Evolutionary conservation across 2,113 vertebrate species (phyloP).

Genomic region (Spizaetus ornatus): DNA sequence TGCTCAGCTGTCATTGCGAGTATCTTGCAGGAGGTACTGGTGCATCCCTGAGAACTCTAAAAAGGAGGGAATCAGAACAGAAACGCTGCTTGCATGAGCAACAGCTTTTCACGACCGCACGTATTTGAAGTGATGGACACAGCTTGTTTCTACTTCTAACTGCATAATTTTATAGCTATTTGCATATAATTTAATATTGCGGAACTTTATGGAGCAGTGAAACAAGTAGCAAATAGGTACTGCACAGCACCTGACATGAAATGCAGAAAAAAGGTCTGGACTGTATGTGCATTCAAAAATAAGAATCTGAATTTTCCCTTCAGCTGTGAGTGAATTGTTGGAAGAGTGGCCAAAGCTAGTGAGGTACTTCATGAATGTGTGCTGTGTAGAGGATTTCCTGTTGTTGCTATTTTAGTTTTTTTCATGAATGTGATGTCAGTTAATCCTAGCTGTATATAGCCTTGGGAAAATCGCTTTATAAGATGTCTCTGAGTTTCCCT

Average conservation of each 20-base stretch:
- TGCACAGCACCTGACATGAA: background rate
- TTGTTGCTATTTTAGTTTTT: background rate
- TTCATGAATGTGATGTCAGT: background rate
- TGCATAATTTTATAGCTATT: background rate
- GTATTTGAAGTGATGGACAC: background rate
- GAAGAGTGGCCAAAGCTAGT: background rate
- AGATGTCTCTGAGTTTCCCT: background rate
- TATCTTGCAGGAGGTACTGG: background rate
- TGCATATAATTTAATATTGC: background rate
- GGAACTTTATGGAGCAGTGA: background rate
- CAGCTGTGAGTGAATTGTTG: background rate
- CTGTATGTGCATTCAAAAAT: background rate
- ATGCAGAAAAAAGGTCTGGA: background rate
- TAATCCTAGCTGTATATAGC: background rate
- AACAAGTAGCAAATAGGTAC: background rate
- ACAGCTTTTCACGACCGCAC: background rate
- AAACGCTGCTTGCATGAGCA: background rate
- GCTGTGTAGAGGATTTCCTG: background rate
- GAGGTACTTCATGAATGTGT: background rate
- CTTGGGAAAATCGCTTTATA: background rate
- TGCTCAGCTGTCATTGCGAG: fast-evolving
- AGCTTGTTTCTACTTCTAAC: background rate
- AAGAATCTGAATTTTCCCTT: background rate
- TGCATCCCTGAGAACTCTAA: fast-evolving
- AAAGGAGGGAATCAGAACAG: background rate